Evolutionary conservation across 2,797 vertebrate genomes (phyloP), one percentile per base, ranked within the genome.

Genomic region (Coreius guichenoti): DNA sequence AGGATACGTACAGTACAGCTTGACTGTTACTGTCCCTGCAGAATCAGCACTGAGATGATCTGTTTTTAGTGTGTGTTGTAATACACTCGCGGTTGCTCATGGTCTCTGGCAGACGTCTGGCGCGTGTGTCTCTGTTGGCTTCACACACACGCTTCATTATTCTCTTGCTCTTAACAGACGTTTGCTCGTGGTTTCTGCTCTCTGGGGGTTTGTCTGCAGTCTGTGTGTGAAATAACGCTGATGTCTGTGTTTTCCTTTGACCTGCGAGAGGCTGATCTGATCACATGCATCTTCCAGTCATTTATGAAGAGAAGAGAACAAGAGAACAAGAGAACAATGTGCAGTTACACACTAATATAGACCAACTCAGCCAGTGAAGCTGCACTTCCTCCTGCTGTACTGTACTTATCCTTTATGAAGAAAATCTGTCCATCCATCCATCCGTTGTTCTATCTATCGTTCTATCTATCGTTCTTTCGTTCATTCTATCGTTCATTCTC

Each of bases 211-310:
- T 63, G 82, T 36, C 36, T 5, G 70, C 58, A 29, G 58, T 13
- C 5, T 7, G 61, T 7, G 61, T 80, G 86, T 82, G 70, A 92
- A 91, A 87, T 89, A 39, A 39, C 39, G 93, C 94, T 94, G 93
- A 95, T 90, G 91, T 79, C 69, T 79, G 77, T 69, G 85, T 92
- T 93, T 92, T 85, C 4, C 4, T 33, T 9, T 36, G 33, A 29
- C 56, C 56, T 63, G 76, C 1, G 43, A 49, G n/a, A 67, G n/a
- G 70, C n/a, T 29, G 70, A 49, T 39, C n/a, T 29, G 70, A 49
- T 39, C 47, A 16, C 31, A 4, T 69, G 45, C 45, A 11, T 81
- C 14, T 51, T 36, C 6, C 14, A 36, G 47, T 51, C 8, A 17
- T 51, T 33, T 51, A 17, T 36, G 58, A 63, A 61, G 13, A 19